phyloP scores from a whole-genome alignment of 2,888 invertebrate species.

The Chrysolina haemoptera region DNA sequence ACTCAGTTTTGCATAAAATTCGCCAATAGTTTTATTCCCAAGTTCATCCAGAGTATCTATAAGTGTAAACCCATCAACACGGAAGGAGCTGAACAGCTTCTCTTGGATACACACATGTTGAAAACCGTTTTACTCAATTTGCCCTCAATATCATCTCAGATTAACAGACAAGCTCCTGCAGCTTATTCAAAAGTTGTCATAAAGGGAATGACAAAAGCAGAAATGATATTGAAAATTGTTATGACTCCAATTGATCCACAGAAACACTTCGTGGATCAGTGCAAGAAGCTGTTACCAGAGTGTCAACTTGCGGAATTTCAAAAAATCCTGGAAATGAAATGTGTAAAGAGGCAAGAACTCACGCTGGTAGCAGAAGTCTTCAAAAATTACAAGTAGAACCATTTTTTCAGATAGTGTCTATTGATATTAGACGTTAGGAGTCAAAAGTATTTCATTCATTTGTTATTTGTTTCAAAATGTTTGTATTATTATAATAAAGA shows the following conservation, averaged over 20 bases:
- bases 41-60: conserved; percentile 91
- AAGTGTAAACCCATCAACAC: conserved; percentile 92
- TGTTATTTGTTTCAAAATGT: background rate
- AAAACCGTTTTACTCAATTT: conserved; percentile 95
- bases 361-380: conserved; percentile 74
- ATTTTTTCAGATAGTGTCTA: background rate
- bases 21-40: conserved; percentile 95
- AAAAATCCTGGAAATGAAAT: conserved; percentile 96
- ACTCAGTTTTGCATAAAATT: conserved; percentile 98
- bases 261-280: conserved; percentile 90
- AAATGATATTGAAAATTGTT: conserved; percentile 98
- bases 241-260: conserved; percentile 92
- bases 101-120: conserved; percentile 94
- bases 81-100: conserved; percentile 94
- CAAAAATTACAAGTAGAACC: conserved; percentile 62
- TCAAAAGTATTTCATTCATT: background rate
- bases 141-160: conserved; percentile 92
- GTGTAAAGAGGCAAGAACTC: conserved; percentile 75
- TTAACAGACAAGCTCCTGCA: conserved; percentile 90
- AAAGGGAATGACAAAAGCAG: conserved; percentile 94
- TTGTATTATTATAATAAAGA: too few relatives aligned
- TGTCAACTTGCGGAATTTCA: conserved; percentile 92
- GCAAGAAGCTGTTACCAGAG: conserved; percentile 90
- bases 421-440: background rate
- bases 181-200: conserved; percentile 84